Evolutionary conservation across 1,140 invertebrate genomes (phyloP).

Genomic region (Temnothorax curvispinosus): DNA sequence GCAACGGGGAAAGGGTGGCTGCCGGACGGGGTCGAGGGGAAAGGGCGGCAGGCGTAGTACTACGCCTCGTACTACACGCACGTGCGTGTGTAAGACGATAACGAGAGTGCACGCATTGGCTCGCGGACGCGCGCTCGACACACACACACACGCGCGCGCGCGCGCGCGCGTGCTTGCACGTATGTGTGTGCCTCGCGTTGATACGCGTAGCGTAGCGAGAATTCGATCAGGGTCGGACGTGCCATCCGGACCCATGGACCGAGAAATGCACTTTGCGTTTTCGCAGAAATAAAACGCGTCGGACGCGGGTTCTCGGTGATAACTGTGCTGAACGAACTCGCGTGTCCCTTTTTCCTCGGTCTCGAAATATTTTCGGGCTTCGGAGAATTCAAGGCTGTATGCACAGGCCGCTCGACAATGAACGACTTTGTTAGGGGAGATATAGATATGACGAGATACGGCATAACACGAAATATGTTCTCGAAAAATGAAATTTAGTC

Average conservation of each 20-base stretch:
- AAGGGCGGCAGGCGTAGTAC: conserved; percentile 77
- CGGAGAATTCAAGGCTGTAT: neutral
- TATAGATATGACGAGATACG: neutral
- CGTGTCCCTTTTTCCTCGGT: neutral
- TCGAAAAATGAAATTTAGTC: neutral
- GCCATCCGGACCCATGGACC: conserved; percentile 1
- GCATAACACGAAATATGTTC: neutral
- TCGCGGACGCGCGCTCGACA: conserved; percentile 47
- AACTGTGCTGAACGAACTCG: neutral
- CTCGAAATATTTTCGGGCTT: neutral
- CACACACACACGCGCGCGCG: neutral
- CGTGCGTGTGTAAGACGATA: conserved; percentile 82
- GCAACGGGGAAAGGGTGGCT: conserved; percentile 36
- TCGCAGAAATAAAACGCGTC: neutral
- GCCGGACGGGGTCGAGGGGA: conserved; percentile 39
- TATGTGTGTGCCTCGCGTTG: neutral
- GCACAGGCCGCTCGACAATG: neutral
- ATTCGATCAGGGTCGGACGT: conserved; percentile 64
- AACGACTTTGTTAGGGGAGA: neutral
- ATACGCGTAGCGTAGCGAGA: conserved; percentile 62
- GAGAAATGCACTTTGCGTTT: neutral
- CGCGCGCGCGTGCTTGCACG: conserved; percentile 24
- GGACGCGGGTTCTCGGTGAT: neutral
- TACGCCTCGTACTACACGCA: conserved; percentile 83
- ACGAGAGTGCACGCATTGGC: conserved; percentile 77